These are phyloP conservation scores for Mungos mungo DNA, from an alignment of 2,113 vertebrate species.

Conservation along the genomic window DNA sequence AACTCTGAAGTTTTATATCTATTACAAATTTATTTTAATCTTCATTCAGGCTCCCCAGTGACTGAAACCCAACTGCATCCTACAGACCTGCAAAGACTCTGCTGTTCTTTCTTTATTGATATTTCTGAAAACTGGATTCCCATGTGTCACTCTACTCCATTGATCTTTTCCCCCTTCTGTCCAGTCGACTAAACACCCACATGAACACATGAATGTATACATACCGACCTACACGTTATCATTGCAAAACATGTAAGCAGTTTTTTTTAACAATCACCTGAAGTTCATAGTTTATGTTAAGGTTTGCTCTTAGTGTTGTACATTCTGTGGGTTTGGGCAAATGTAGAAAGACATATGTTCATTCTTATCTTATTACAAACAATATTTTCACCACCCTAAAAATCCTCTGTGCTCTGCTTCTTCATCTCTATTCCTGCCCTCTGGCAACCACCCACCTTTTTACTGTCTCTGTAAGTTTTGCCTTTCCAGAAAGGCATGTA, in stretches of 20 bases:
- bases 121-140: neutral
- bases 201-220: neutral
- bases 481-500: neutral
- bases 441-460: neutral
- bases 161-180: neutral
- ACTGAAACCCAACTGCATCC: neutral
- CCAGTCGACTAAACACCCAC: neutral
- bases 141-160: neutral
- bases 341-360: neutral
- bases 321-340: neutral
- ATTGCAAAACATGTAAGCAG: neutral
- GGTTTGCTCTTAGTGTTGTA: neutral
- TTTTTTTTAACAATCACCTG: neutral
- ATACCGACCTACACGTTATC: neutral
- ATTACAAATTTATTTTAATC: neutral
- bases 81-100: neutral
- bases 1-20: constrained; percentile 14
- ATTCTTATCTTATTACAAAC: neutral
- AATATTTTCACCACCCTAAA: neutral
- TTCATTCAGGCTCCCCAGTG: neutral
- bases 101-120: neutral
- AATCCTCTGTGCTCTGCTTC: neutral
- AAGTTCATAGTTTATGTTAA: neutral
- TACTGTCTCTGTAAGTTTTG: neutral
- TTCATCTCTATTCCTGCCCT: neutral